Percentiles rank a stretch among this genome's conserved stretches.
Conservation (phyloP, 2,113 vertebrate genomes). For the Heloderma charlesbogerti region DNA sequence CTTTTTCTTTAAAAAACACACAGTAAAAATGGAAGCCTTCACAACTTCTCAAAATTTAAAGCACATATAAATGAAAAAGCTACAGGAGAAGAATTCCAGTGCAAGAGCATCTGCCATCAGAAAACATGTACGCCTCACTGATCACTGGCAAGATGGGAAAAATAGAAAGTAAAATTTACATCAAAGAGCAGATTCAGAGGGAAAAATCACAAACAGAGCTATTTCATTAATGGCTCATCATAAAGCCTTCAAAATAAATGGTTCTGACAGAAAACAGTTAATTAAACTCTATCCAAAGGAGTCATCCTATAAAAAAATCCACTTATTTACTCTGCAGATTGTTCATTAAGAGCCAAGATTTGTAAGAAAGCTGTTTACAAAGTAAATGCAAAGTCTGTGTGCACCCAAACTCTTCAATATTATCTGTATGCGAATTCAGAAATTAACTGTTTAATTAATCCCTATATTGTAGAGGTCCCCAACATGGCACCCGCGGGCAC, state of each 20-base stretch:
- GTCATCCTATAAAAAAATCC: conserved; percentile 20
- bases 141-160: conserved; percentile 66
- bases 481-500: no score
- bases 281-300: conserved; percentile 33
- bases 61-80: conserved; percentile 30
- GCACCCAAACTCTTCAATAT: rapidly evolving
- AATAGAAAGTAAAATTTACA: conserved; percentile 64
- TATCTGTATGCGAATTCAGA: background rate
- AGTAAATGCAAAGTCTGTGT: background rate
- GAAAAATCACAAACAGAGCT: conserved; percentile 41
- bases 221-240: conserved; percentile 59
- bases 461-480: background rate
- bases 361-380: conserved; percentile 5
- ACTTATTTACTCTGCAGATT: conserved; percentile 9
- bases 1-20: background rate
- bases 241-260: conserved; percentile 63
- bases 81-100: conserved; percentile 55
- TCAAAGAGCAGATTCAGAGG: conserved; percentile 34
- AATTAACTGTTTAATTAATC: background rate
- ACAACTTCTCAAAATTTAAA: conserved; percentile 43
- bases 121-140: conserved; percentile 54
- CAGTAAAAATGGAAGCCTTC: conserved; percentile 37
- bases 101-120: conserved; percentile 57
- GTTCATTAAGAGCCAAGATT: background rate
- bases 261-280: rapidly evolving